These are phyloP conservation scores for Lithophane leautieri DNA, from an alignment of 2,888 invertebrate species.

Conservation along the genomic window DNA sequence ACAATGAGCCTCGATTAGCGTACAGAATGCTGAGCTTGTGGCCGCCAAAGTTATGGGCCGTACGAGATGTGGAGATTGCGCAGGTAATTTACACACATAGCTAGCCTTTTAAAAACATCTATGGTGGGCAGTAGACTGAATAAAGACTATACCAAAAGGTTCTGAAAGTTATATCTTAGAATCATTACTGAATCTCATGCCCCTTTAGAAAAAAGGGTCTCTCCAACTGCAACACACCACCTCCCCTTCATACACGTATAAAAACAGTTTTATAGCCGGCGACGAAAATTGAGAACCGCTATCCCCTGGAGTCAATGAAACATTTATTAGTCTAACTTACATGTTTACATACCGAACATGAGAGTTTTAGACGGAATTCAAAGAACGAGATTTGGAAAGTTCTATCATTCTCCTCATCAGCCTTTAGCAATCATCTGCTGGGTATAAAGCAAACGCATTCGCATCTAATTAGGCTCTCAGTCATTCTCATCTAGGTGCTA, in stretches of 20 bases:
- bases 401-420: neutral
- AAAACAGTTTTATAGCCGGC: conserved; percentile 44
- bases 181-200: neutral
- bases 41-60: conserved; percentile 29
- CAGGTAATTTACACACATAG: conserved; percentile 5
- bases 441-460: neutral
- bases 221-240: neutral
- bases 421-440: neutral
- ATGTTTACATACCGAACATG: conserved; percentile 11
- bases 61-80: conserved; percentile 21
- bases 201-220: neutral
- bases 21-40: conserved; percentile 46
- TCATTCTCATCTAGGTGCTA: neutral
- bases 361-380: neutral
- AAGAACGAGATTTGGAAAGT: neutral
- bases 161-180: neutral
- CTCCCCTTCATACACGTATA: neutral
- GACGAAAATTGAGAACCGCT: conserved; percentile 38
- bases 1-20: conserved; percentile 73
- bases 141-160: neutral
- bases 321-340: conserved; percentile 35
- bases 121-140: neutral
- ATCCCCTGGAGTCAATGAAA: conserved; percentile 27
- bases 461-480: neutral
- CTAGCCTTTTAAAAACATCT: neutral